A percentile compares a stretch with the other conserved stretches of the same genome.
Evolutionary conservation across 2,797 vertebrate genomes (phyloP).

Genomic region (Danio choprae): DNA sequence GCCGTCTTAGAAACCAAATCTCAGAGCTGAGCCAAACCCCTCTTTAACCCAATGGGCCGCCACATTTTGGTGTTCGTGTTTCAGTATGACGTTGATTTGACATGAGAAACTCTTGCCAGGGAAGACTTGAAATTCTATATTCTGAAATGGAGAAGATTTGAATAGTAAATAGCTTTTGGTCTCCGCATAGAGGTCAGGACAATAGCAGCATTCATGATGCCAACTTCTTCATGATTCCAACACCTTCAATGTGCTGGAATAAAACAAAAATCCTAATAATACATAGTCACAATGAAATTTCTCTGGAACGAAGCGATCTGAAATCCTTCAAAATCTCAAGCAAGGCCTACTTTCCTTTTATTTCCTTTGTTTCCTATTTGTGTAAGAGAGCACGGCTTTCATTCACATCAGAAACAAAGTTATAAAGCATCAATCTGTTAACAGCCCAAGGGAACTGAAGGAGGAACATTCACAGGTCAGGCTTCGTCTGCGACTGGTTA

Average conservation of each 20-base stretch:
- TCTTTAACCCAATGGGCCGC: conserved; percentile 23
- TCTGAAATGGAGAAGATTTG: conserved; percentile 12
- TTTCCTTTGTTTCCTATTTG: background rate
- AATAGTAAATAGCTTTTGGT: background rate
- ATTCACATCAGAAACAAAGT: conserved; percentile 6
- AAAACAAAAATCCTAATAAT: background rate
- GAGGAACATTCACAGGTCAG: conserved; percentile 9
- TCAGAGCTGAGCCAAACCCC: conserved; percentile 47
- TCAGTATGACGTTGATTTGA: conserved; percentile 1
- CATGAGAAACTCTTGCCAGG: conserved; percentile 11
- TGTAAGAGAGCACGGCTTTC: conserved; percentile 1
- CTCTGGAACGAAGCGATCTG: background rate
- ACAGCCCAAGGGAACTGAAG: background rate
- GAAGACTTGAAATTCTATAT: conserved; percentile 39
- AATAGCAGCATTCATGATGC: conserved; percentile 22
- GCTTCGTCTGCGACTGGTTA: background rate
- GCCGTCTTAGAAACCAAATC: conserved; percentile 61
- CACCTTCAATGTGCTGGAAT: background rate
- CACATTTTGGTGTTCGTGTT: conserved; percentile 25
- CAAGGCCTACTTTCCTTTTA: background rate
- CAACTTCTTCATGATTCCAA: conserved; percentile 25
- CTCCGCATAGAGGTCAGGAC: conserved; percentile 16
- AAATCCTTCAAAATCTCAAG: background rate
- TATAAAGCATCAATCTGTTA: conserved; percentile 29
- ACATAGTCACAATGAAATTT: background rate